Evolutionary conservation across 1,140 invertebrate genomes (phyloP).

Genomic region (honey bee (Apis mellifera)): DNA sequence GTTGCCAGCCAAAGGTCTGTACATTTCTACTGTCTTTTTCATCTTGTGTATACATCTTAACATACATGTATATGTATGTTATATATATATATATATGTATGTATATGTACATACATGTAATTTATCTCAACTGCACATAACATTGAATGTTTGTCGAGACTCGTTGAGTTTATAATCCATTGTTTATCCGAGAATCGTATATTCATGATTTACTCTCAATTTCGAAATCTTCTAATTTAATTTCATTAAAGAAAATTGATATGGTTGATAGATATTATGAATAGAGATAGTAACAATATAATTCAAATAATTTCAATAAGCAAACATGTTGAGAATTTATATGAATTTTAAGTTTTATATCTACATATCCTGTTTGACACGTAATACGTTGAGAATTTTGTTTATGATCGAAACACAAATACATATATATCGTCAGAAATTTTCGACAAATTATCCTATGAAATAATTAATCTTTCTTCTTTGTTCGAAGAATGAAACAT

Average conservation of each 20-base stretch:
- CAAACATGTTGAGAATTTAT: no score
- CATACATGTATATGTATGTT: neutral
- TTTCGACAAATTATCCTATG: neutral
- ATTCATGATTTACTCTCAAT: neutral
- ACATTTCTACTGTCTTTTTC: neutral
- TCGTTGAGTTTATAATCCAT: neutral
- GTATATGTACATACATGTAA: rapidly evolving
- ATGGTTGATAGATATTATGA: neutral
- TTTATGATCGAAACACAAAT: neutral
- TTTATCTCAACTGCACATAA: neutral
- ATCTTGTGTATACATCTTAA: neutral
- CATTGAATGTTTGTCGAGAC: neutral
- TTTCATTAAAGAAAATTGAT: neutral
- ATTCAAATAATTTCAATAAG: no score
- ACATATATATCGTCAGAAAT: neutral
- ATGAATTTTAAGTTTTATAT: neutral
- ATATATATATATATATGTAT: no score
- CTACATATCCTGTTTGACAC: neutral
- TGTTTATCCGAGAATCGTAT: no score
- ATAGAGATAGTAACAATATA: no score
- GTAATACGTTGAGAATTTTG: neutral
- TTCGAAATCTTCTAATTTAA: neutral
- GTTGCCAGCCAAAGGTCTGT: constrained; percentile 49
- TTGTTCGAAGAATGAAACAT: no score
- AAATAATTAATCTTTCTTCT: neutral